These are phyloP conservation scores for Gorsachius goisagi DNA, from an alignment of 2,113 vertebrate genomes.

Conservation along the genomic window DNA sequence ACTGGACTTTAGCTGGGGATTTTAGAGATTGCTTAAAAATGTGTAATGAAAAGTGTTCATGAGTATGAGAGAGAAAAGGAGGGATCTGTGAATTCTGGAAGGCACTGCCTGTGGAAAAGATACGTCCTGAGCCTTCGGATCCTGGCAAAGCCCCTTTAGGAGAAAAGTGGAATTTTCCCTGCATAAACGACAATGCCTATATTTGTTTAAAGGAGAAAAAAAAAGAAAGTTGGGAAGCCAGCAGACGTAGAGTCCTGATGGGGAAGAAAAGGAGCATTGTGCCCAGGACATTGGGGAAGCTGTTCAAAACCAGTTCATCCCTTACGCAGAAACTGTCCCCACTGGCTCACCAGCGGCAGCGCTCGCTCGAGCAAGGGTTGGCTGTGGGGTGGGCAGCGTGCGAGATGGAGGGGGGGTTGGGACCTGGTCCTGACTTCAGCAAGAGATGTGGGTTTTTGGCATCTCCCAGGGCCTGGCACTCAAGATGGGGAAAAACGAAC, in stretches of 20 bases:
- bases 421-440: not conserved
- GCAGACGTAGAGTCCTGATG: not conserved
- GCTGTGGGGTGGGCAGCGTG: not conserved
- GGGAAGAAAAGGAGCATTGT: slow-evolving; percentile 15
- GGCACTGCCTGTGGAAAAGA: not conserved
- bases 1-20: not conserved
- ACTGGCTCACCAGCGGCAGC: not conserved
- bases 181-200: not conserved
- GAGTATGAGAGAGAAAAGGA: not conserved
- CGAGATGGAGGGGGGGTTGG: not conserved
- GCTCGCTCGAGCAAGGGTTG: not conserved
- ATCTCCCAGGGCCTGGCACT: not conserved
- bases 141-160: not conserved
- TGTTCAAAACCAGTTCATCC: slow-evolving; percentile 7
- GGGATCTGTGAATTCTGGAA: not conserved
- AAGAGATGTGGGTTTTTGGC: not conserved
- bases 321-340: not conserved
- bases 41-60: not conserved
- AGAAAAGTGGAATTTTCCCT: slow-evolving; percentile 40
- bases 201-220: not conserved
- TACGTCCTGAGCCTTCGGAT: not conserved
- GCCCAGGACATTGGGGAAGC: not conserved
- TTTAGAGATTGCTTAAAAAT: not conserved
- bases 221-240: not conserved
- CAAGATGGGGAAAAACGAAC: not conserved